Percentiles rank a stretch among this genome's conserved stretches.
Conservation (phyloP, 2,797 vertebrate species). For the Chanos chanos region DNA sequence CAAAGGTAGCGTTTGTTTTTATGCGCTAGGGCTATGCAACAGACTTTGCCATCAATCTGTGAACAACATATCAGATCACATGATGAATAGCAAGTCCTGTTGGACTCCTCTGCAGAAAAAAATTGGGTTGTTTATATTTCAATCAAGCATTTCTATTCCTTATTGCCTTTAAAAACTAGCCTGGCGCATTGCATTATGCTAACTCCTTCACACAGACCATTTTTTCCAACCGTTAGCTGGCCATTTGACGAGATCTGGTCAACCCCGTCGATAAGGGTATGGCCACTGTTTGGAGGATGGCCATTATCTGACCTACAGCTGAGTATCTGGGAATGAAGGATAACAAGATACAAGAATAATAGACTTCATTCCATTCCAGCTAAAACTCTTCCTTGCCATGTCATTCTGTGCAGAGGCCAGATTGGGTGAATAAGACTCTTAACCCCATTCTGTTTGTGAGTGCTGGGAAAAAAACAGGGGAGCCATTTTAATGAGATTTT, state of each 20-base stretch:
- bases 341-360: neutral
- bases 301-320: neutral
- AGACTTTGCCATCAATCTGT: slow-evolving; percentile 2
- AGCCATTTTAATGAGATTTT: slow-evolving; percentile 43
- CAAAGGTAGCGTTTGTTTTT: neutral
- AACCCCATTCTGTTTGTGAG: slow-evolving; percentile 27
- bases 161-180: neutral
- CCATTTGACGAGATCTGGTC: too few relatives aligned
- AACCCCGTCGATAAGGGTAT: too few relatives aligned
- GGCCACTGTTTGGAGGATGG: neutral
- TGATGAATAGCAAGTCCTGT: neutral
- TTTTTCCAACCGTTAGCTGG: too few relatives aligned
- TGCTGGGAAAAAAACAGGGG: slow-evolving; percentile 18
- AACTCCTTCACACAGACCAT: too few relatives aligned
- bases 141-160: slow-evolving; percentile 1
- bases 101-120: neutral
- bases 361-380: neutral
- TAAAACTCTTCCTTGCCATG: neutral
- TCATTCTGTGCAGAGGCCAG: neutral
- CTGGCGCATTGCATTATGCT: too few relatives aligned
- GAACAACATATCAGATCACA: neutral
- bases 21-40: slow-evolving; percentile 1
- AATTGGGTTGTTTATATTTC: neutral
- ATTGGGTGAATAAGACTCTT: slow-evolving; percentile 13
- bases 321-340: neutral